Evolutionary conservation across 2,888 invertebrate genomes (phyloP).

Genomic region (Sceliomorpha sp.): DNA sequence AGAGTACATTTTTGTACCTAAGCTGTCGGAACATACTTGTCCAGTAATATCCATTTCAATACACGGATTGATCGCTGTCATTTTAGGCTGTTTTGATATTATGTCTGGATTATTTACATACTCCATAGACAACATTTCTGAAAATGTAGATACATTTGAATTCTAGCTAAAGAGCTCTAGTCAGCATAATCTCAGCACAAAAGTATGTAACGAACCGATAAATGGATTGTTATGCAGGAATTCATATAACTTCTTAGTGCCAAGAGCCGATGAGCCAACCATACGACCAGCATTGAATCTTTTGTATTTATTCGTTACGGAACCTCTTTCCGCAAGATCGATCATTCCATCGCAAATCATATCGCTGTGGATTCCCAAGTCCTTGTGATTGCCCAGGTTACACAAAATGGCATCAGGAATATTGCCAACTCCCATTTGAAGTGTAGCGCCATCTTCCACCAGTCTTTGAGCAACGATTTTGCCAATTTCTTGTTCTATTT

Average conservation of each 20-base stretch:
- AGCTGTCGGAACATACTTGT: slow-evolving; percentile 83
- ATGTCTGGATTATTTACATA: slow-evolving; percentile 82
- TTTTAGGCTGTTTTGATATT: slow-evolving; percentile 83
- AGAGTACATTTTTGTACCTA: slow-evolving; percentile 86
- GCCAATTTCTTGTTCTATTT: slow-evolving; percentile 83
- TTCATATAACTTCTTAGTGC: slow-evolving; percentile 83
- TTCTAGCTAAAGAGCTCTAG: background rate
- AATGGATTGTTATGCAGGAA: slow-evolving; percentile 85
- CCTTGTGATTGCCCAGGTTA: slow-evolving; percentile 82
- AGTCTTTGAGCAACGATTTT: slow-evolving; percentile 83
- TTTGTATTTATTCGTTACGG: slow-evolving; percentile 84
- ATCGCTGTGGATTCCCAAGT: slow-evolving; percentile 85
- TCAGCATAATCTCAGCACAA: background rate
- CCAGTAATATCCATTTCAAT: slow-evolving; percentile 86
- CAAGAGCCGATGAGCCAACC: slow-evolving; percentile 83
- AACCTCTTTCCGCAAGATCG: slow-evolving; percentile 83
- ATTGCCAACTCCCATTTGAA: slow-evolving; percentile 85
- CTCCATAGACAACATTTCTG: slow-evolving; percentile 82
- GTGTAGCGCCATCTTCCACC: slow-evolving; percentile 84
- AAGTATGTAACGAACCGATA: slow-evolving; percentile 79
- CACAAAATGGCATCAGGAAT: slow-evolving; percentile 84
- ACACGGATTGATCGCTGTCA: slow-evolving; percentile 85
- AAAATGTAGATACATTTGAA: slow-evolving; percentile 14
- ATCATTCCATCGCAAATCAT: slow-evolving; percentile 85
- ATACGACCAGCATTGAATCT: slow-evolving; percentile 83